These are phyloP conservation scores for Procambarus virginalis DNA, from an alignment of 1,140 invertebrate species.

Conservation along the genomic window DNA sequence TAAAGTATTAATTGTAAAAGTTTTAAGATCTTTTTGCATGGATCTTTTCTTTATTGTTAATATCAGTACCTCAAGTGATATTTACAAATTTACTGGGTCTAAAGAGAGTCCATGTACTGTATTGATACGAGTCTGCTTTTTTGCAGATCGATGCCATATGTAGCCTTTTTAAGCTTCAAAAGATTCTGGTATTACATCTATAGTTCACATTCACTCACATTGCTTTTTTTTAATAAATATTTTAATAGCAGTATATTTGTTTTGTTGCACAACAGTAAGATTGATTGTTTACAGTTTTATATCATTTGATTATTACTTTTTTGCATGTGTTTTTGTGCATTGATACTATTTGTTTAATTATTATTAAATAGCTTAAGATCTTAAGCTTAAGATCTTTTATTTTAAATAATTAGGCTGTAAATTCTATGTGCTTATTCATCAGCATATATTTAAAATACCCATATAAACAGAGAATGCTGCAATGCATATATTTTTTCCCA, in stretches of 20 bases:
- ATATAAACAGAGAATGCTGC: constrained; percentile 6
- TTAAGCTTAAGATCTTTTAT: too few relatives aligned
- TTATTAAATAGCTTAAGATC: background rate
- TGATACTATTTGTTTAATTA: background rate
- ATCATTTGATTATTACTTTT: background rate
- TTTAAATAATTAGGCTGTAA: background rate
- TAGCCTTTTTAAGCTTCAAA: constrained; percentile 54
- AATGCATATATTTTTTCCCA: background rate
- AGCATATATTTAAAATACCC: background rate
- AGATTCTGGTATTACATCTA: constrained; percentile 50
- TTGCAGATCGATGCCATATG: constrained; percentile 59
- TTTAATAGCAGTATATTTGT: background rate
- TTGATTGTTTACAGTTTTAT: constrained; percentile 19
- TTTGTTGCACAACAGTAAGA: constrained; percentile 31
- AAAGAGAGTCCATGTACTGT: background rate
- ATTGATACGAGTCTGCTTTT: constrained; percentile 37
- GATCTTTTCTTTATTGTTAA: too few relatives aligned
- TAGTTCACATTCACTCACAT: constrained; percentile 43
- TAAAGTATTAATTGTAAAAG: too few relatives aligned
- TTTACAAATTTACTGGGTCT: background rate
- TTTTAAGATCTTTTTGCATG: too few relatives aligned
- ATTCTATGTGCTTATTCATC: background rate
- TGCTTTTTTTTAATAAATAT: constrained; percentile 31
- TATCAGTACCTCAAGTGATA: too few relatives aligned
- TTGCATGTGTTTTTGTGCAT: background rate